phyloP scores from a whole-genome alignment of 2,113 vertebrate genomes.

The Ibidorhyncha struthersii region DNA sequence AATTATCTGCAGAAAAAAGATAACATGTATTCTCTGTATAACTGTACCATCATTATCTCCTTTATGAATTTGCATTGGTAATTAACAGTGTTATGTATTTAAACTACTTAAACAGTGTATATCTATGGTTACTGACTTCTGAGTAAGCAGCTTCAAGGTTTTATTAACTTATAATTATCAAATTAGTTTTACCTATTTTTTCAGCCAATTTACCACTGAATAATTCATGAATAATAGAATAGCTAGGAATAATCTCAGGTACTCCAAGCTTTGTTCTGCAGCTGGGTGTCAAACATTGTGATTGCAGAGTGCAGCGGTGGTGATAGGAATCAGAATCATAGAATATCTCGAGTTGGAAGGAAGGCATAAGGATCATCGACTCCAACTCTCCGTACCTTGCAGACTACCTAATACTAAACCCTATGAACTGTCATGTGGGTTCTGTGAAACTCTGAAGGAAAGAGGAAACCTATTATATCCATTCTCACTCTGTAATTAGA shows the following conservation, averaged over 20 bases:
- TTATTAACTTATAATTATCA: conserved; percentile 44
- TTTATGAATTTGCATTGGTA: neutral
- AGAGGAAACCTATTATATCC: neutral
- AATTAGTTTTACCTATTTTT: conserved; percentile 3
- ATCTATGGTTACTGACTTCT: neutral
- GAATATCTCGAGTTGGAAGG: neutral
- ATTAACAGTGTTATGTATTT: conserved; percentile 3
- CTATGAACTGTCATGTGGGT: neutral
- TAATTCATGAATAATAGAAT: neutral
- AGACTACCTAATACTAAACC: neutral
- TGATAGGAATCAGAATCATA: rapidly evolving
- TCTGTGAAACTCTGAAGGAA: neutral
- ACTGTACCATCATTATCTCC: neutral
- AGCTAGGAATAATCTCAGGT: neutral
- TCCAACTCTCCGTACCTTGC: neutral
- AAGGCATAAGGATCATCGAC: too few relatives aligned
- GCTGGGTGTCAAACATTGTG: neutral
- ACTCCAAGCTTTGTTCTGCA: neutral
- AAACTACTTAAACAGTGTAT: neutral
- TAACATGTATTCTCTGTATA: neutral
- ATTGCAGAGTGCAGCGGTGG: rapidly evolving
- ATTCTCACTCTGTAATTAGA: neutral
- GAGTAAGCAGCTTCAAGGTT: neutral
- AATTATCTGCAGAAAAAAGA: neutral
- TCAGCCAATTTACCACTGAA: neutral